Conservation (phyloP, 2,888 invertebrate species). For the Aleiodes alternator region DNA sequence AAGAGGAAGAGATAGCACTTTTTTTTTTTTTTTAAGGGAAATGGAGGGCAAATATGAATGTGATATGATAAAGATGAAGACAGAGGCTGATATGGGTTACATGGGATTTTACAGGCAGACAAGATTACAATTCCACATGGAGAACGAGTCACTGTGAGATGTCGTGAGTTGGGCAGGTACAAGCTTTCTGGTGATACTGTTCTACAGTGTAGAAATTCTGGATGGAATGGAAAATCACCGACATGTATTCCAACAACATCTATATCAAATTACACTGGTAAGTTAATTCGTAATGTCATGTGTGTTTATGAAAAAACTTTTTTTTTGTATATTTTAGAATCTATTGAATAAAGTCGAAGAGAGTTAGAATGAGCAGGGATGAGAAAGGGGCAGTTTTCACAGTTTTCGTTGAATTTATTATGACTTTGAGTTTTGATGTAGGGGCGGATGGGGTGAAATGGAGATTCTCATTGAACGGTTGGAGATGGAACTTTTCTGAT, state of each 20-base stretch:
- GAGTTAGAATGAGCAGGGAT: background rate
- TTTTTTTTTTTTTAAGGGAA: background rate
- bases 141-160: conserved; percentile 85
- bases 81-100: conserved; percentile 16
- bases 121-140: conserved; percentile 81
- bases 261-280: conserved; percentile 90
- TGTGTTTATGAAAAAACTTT: background rate
- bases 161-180: conserved; percentile 88
- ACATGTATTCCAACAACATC: conserved; percentile 91
- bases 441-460: no score
- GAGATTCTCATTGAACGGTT: no score
- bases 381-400: conserved; percentile 2
- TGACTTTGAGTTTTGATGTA: background rate
- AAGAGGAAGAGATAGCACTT: background rate
- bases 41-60: conserved; percentile 20
- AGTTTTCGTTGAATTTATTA: conserved; percentile 9
- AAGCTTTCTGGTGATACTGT: conserved; percentile 88
- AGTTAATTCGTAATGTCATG: conserved; percentile 56
- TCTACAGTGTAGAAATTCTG: conserved; percentile 88
- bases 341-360: no score
- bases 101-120: conserved; percentile 66
- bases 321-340: background rate
- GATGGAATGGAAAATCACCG: conserved; percentile 87
- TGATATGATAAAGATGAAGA: background rate
- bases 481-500: no score